Conservation (phyloP, 2,888 invertebrate genomes). For the Rotaria socialis region DNA sequence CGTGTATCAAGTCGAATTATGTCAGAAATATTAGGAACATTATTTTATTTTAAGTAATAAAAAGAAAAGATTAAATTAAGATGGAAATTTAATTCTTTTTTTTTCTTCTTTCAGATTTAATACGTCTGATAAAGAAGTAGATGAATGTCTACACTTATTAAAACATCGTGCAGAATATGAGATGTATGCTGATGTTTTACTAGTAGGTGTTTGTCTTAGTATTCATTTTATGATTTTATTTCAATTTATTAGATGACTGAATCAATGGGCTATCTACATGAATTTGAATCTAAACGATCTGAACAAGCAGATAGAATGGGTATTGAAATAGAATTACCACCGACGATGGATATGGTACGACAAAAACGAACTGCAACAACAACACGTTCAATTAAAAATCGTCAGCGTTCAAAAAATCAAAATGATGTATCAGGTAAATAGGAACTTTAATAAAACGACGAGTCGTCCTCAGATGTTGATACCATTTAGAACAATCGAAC, state of each 20-base stretch:
- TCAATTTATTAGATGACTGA: not conserved
- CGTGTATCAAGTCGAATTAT: slow-evolving; percentile 13
- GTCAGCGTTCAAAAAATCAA: not conserved
- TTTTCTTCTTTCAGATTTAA: not conserved
- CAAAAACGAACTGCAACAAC: slow-evolving; percentile 33
- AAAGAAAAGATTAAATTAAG: not conserved
- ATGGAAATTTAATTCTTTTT: not conserved
- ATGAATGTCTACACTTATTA: not conserved
- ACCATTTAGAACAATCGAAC: not conserved
- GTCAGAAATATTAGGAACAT: slow-evolving; percentile 25
- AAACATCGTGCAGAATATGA: slow-evolving; percentile 23
- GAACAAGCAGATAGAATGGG: not conserved
- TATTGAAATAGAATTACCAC: slow-evolving; percentile 30
- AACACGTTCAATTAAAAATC: slow-evolving; percentile 18
- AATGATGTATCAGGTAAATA: not conserved
- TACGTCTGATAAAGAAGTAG: not conserved
- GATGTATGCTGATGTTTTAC: slow-evolving; percentile 14
- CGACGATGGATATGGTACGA: not conserved
- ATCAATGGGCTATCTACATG: slow-evolving; percentile 16
- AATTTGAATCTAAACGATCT: slow-evolving; percentile 1
- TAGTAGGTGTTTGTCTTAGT: not conserved
- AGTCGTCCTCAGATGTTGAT: not conserved
- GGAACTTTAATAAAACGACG: not conserved
- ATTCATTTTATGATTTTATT: not conserved
- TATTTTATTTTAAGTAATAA: not conserved